Evolutionary conservation across 2,113 vertebrate genomes (phyloP).

Genomic region (human): DNA sequence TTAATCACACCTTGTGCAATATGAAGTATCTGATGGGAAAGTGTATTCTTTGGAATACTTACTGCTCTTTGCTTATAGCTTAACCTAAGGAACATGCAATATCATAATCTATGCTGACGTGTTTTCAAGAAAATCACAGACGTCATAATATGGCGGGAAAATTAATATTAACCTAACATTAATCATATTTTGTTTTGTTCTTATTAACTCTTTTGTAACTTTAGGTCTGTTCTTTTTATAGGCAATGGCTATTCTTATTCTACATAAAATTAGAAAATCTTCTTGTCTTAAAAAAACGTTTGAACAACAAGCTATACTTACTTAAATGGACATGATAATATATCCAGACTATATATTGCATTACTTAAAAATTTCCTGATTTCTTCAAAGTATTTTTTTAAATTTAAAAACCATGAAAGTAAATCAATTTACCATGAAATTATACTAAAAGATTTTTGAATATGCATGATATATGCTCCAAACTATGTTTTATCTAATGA

Average conservation of each 20-base stretch:
- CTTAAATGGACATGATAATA: not conserved
- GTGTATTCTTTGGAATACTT: not conserved
- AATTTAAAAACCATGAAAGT: not conserved
- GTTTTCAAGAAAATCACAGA: not conserved
- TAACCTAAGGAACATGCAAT: not conserved
- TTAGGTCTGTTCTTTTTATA: not conserved
- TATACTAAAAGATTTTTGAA: not conserved
- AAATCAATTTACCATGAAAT: not conserved
- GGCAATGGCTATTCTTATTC: not conserved
- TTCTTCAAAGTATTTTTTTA: constrained; percentile 2
- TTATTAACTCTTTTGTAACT: not conserved
- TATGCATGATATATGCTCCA: not conserved
- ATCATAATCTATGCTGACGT: not conserved
- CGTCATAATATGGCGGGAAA: not conserved
- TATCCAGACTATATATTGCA: not conserved
- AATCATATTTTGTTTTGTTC: not conserved
- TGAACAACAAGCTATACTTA: not conserved
- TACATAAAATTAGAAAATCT: not conserved
- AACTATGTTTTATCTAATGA: not conserved
- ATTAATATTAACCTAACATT: not conserved
- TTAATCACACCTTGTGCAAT: not conserved
- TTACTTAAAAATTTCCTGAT: not conserved
- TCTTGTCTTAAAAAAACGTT: not conserved
- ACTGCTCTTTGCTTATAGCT: not conserved
- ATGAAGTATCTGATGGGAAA: not conserved